Conservation (phyloP, 1,140 invertebrate species). For the Pentalonia nigronervosa region DNA sequence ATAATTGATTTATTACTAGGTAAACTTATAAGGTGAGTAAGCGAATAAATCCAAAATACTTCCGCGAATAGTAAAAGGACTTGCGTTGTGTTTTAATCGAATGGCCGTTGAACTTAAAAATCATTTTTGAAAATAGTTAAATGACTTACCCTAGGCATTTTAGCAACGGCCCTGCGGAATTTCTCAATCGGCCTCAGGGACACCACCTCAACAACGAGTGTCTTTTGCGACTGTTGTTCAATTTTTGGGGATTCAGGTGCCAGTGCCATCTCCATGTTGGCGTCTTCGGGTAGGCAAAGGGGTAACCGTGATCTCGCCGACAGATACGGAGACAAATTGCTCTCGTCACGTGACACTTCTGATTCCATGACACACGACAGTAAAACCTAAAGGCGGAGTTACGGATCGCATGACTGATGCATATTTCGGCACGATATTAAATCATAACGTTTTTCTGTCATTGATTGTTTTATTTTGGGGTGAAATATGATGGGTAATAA, state of each 20-base stretch:
- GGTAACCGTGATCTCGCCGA: conserved; percentile 62
- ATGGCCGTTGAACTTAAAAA: conserved; percentile 7
- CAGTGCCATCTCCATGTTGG: conserved; percentile 57
- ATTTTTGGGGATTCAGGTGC: conserved; percentile 43
- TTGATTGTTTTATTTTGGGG: conserved; percentile 50
- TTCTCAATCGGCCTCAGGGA: conserved; percentile 58
- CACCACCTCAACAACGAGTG: conserved; percentile 58
- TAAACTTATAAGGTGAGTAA: neutral
- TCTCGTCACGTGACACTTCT: conserved; percentile 58
- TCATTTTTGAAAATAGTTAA: neutral
- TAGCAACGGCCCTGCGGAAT: conserved; percentile 60
- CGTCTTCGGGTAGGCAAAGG: conserved; percentile 61
- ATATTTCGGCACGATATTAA: conserved; percentile 57
- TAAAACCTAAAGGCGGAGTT: conserved; percentile 54
- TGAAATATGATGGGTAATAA: conserved; percentile 52
- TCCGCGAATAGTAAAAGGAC: neutral
- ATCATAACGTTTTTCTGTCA: conserved; percentile 57
- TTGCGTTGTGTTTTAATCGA: neutral
- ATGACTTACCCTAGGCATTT: conserved; percentile 58
- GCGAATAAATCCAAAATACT: neutral
- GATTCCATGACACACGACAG: conserved; percentile 46
- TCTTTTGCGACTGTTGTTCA: conserved; percentile 56
- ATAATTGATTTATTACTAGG: conserved; percentile 3
- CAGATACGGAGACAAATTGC: conserved; percentile 61
- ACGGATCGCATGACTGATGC: conserved; percentile 51